A percentile compares a stretch with the other conserved stretches of the same genome.
phyloP scores from a whole-genome alignment of 2,797 vertebrate genomes.

The Rhyacichthys aspro region DNA sequence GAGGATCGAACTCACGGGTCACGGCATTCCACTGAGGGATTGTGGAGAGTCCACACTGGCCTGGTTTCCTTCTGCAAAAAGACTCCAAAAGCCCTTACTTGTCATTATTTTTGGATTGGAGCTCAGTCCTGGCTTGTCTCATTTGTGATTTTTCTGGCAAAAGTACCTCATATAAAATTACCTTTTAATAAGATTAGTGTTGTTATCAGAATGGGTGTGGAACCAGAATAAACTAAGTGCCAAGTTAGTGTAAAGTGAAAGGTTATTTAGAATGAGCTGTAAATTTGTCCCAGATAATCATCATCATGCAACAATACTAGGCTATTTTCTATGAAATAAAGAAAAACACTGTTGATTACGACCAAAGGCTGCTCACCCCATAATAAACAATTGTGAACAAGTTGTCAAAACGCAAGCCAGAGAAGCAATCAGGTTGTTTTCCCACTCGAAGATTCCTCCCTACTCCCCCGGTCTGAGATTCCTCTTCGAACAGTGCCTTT shows the following conservation, averaged over 20 bases:
- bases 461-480: slow-evolving; percentile 59
- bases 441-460: slow-evolving; percentile 69
- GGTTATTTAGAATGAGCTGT: not conserved
- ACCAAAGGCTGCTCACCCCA: slow-evolving; percentile 21
- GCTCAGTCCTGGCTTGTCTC: slow-evolving; percentile 38
- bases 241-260: slow-evolving; percentile 3
- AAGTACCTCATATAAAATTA: slow-evolving; percentile 40
- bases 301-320: too few species aligned
- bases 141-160: slow-evolving; percentile 54
- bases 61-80: slow-evolving; percentile 68
- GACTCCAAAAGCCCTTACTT: slow-evolving; percentile 55
- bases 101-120: slow-evolving; percentile 60
- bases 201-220: slow-evolving; percentile 14
- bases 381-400: slow-evolving; percentile 57
- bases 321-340: too few species aligned
- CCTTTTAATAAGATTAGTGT: slow-evolving; percentile 19
- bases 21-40: slow-evolving; percentile 56
- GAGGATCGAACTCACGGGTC: slow-evolving; percentile 46
- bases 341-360: not conserved
- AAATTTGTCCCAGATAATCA: not conserved
- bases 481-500: slow-evolving; percentile 54
- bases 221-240: not conserved
- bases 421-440: slow-evolving; percentile 58
- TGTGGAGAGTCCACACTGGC: slow-evolving; percentile 73
- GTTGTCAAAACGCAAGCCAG: slow-evolving; percentile 55